Base-by-base conservation (phyloP, 1,140 invertebrate species). In the Drosophila eugracilis region DNA sequence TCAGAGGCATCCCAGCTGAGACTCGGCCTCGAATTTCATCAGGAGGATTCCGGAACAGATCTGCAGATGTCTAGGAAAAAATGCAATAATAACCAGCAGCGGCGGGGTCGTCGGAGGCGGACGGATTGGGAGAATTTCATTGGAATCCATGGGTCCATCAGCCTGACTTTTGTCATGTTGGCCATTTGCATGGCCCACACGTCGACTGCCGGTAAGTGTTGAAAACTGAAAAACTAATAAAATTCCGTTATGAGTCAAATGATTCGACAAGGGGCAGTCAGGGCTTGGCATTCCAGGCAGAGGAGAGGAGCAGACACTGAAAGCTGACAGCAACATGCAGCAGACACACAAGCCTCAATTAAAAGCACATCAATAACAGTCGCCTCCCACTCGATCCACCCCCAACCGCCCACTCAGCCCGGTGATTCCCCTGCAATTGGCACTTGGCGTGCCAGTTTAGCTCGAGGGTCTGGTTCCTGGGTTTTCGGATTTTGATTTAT, bases 351-450 rank as follows among this genome's bases (percentile, higher is more conserved):
- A 89, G 67, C 86, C 80, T 85, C 86, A 89, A 89, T 89, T 89
- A 89, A 89, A 89, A 90, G 65, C 80, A 85, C 86, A 89, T 89
- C 86, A 89, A 89, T 85, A 88, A 89, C 74, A 71, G 21, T 58
- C 52, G 17, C 37, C 52, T 15, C 47, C 30, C 34, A 22, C 47
- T 22, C 41, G 17, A 39, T 9, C 37, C 69, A 36, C 28, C 41
- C 12, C 26, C 10, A 15, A 19, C 34, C 28, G 7, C 34, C 45
- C 9, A 28, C 21, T 47, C 32, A 15, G 15, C 44, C 48, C 42
- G 19, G 24, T 28, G 26, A 32, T 54, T 36, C 52, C 58, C 63
- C 37, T 72, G 69, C 62, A 80, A 80, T 86, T 86, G 83, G 69
- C 75, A 88, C 75, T 84, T 88, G 69, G 75, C 74, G 66, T 77